Evolutionary conservation across 2,797 vertebrate genomes (phyloP).

Genomic region (Amblyraja radiata): DNA sequence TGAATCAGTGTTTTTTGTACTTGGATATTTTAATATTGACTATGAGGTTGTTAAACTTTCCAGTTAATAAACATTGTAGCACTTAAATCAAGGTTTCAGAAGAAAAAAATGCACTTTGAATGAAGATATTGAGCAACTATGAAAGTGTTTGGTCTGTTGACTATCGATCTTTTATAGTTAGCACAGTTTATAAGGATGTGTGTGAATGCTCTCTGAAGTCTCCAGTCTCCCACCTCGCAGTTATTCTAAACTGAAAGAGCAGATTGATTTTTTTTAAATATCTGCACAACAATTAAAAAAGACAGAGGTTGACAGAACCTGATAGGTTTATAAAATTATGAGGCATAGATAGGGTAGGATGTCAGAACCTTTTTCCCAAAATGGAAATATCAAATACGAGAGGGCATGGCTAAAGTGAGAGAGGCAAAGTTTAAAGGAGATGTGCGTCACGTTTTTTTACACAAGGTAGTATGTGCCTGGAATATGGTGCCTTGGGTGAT

Average conservation of each 20-base stretch:
- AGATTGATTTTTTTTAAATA: not conserved
- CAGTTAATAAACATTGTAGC: not conserved
- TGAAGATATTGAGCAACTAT: not conserved
- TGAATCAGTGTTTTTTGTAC: not conserved
- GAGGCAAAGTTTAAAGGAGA: too few species aligned
- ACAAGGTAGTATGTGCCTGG: too few species aligned
- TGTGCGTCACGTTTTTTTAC: too few species aligned
- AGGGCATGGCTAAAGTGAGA: too few species aligned
- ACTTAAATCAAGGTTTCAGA: not conserved
- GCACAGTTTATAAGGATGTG: not conserved
- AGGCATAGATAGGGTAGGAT: too few species aligned
- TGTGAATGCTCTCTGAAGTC: not conserved
- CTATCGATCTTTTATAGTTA: not conserved
- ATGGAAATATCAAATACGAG: too few species aligned
- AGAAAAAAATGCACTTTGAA: not conserved
- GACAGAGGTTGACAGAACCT: not conserved
- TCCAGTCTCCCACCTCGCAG: not conserved
- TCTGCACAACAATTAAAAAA: not conserved
- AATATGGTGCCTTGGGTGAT: too few species aligned
- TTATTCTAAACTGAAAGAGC: not conserved
- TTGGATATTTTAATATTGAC: not conserved
- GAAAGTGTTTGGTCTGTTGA: not conserved
- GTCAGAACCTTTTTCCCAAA: too few species aligned
- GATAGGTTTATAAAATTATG: too few species aligned
- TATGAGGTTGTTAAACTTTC: not conserved